Base-by-base conservation (phyloP, 1,140 invertebrate species). In the Saccostrea cuccullata region DNA sequence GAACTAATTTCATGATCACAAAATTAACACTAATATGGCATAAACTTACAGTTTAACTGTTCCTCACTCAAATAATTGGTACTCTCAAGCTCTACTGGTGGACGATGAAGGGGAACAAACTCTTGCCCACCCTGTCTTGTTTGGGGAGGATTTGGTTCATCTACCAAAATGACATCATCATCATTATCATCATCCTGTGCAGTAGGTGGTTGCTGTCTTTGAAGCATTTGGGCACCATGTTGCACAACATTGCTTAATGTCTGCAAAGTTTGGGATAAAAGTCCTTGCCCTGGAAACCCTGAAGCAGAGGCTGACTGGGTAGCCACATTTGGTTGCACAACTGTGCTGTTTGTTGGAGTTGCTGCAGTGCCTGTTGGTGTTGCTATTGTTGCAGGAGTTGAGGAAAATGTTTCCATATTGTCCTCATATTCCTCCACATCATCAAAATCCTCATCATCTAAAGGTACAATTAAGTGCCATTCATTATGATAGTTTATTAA, bases 351-450 rank as follows among this genome's bases (percentile, higher is more conserved):
- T 47, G 20, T 26, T 82, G 73, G 73, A 23, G 23, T 82, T 82
- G 73, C 23, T 26, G 23, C 1, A 3, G 73, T 82, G 26, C 13
- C 73, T 82, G 73, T 11, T 23, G 73, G 26, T 36, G 40, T 15
- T 82, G 26, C 11, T 23, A 4, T 30, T 82, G 73, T 47, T 82
- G 73, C 0, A 30, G 73, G 26, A 15, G 23, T 47, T 82, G 73
- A 36, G 20, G 73, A 36, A 30, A 82, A 30, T 30, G 73, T 30
- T 15, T 30, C 73, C 26, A 82, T 47, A 36, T 82, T 15, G 26
- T 47, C 40, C 15, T 23, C 40, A 77, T 30, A 77, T 36, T 77
- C 70, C 70, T 77, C 70, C 30, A 77, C 70, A 77, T 77, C 70
- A 30, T 26, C 70, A 17, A 77, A 77, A 36, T 77, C 70, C 26